Base-by-base conservation (phyloP, 1,140 invertebrate genomes). In the Ladona fulva region DNA sequence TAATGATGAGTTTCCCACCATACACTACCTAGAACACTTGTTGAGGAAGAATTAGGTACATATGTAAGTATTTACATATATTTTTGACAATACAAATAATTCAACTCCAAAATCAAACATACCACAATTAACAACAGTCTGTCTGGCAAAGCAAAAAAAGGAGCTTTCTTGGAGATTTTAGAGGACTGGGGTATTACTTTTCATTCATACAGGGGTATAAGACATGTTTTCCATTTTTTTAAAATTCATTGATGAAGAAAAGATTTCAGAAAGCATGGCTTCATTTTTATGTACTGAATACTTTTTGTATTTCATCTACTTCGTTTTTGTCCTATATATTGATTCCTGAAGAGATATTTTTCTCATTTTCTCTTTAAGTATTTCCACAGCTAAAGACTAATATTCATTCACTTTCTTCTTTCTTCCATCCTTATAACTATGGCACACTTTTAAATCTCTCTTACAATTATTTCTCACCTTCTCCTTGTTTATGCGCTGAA, bases 191-290 rank as follows among this genome's bases (percentile, higher is more conserved):
- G 3, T 6, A 37, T 37, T 37, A 1, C 14, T 66, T 66, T 66
- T 66, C 52, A 66, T 66, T 66, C n/a, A 66, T 66, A 66, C 52
- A 66, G 52, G n/a, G 52, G 14, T 66, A 66, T 66, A 66, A 66
- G 14, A 66, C n/a, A 66, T 66, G 52, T 66, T 22, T 66, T 66
- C 16, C 44, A 52, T 52, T 52, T 19, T 66, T 66, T 66, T 66
- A 66, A 6, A 66, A 19, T 66, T 22, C 52, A 66, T 66, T 66
- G 52, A 66, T 22, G n/a, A 66, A 66, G 52, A 66, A 37, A 37
- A 37, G 29, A 37, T 37, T 37, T 37, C 29, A 37, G 29, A 37
- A 37, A 37, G 29, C 29, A 37, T 37, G 29, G 29, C 29, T 37
- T 37, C n/a, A n/a, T 37, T 37, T 37, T 37, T 37, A 37, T 37